phyloP scores from a whole-genome alignment of 2,888 invertebrate species.

The Scaptomyza cyrtandrae region DNA sequence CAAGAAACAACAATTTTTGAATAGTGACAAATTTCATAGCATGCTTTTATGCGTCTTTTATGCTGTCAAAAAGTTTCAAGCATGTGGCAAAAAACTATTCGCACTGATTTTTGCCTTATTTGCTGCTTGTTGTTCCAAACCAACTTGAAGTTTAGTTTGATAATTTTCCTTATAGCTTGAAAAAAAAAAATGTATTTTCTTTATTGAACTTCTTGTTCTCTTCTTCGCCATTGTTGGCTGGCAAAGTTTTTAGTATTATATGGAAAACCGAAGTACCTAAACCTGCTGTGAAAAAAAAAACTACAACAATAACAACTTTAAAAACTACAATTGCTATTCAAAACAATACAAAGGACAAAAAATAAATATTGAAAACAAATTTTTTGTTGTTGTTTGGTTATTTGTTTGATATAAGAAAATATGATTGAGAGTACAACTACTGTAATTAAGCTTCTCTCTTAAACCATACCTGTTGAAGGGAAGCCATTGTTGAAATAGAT shows the following conservation, averaged over 20 bases:
- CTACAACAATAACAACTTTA: conserved; percentile 11
- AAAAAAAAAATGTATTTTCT: conserved; percentile 35
- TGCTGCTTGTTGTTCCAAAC: neutral
- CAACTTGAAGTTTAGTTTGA: conserved; percentile 49
- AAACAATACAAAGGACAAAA: neutral
- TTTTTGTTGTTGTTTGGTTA: conserved; percentile 2
- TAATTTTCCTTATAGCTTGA: conserved; percentile 6
- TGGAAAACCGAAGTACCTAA: conserved; percentile 16
- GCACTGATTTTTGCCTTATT: conserved; percentile 15
- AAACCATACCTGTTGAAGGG: too few species aligned
- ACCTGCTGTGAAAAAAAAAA: conserved; percentile 13
- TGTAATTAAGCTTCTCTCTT: neutral
- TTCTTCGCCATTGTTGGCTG: conserved; percentile 16
- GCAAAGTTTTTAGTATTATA: conserved; percentile 38
- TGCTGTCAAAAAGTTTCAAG: conserved; percentile 8
- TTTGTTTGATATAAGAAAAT: neutral
- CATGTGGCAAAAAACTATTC: conserved; percentile 2
- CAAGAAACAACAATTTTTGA: conserved; percentile 15
- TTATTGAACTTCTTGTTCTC: conserved; percentile 40
- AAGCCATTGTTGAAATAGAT: too few species aligned
- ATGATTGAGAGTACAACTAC: neutral
- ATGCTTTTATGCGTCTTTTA: conserved; percentile 47
- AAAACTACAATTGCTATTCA: conserved; percentile 23
- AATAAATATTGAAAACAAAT: conserved; percentile 19
- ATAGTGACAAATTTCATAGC: conserved; percentile 58